Evolutionary conservation across 2,113 vertebrate genomes (phyloP).

Genomic region (Ranitomeya variabilis): DNA sequence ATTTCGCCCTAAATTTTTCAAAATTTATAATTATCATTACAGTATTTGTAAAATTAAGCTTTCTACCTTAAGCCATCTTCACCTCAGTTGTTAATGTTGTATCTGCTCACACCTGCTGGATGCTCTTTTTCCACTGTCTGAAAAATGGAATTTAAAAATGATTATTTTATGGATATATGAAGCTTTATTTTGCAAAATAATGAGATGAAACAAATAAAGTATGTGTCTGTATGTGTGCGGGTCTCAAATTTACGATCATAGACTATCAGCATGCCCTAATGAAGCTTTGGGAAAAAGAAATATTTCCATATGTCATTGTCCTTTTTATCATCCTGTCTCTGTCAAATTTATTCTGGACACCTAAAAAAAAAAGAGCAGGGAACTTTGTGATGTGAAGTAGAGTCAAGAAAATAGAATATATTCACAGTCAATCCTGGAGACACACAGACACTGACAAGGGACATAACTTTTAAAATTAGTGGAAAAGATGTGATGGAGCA

Average conservation of each 20-base stretch:
- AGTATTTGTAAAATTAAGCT: background rate
- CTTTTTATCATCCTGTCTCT: background rate
- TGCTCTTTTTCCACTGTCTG: no score
- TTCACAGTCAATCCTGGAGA: background rate
- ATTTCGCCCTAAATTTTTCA: background rate
- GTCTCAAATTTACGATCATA: background rate
- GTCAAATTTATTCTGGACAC: constrained; percentile 26
- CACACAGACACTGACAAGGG: background rate
- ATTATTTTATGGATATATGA: background rate
- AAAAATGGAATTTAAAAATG: background rate
- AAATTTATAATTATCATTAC: background rate
- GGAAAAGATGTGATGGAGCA: background rate
- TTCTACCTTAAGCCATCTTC: background rate
- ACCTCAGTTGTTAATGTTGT: background rate
- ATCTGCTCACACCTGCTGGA: background rate
- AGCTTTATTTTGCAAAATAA: background rate
- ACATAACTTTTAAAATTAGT: background rate
- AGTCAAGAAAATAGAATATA: constrained; percentile 8
- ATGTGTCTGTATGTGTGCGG: background rate
- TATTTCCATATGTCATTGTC: background rate
- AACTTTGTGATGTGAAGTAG: constrained; percentile 10
- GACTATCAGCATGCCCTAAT: background rate
- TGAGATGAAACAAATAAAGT: no score
- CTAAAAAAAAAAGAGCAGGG: constrained; percentile 2
- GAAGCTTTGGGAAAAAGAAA: background rate